Evolutionary conservation across 2,888 invertebrate species (phyloP), one percentile per base, ranked within the genome.

Genomic region (Heliconius sara): DNA sequence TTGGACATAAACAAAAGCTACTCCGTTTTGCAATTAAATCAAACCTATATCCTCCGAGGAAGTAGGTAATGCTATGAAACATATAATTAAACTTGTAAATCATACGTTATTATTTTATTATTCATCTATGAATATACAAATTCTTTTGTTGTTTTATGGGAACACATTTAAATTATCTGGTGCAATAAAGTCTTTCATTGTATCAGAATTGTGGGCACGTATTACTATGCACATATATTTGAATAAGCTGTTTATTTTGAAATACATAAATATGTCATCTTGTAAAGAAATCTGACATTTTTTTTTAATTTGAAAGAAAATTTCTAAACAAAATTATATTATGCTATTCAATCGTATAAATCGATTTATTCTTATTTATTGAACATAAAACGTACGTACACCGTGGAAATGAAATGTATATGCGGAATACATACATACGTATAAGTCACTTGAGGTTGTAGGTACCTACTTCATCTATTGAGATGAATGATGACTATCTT

Each of bases 171-270:
- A 73, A 5, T 43, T 34, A 70, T 67, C 70, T 74, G 52, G 25
- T 70, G 77, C 74, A 74, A 77, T 77, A 77, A 34, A 47, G 7
- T 60, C 52, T 30, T 66, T 57, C 67, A 66, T 79, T 77, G 79
- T 65, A 68, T 79, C 60, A 67, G 63, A 70, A 27, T 34, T 34
- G 43, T 43, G 7, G n/a, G 6, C 19, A 27, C 12, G 47, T 57
- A 74, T 65, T 76, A 43, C 34, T 70, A 70, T 70, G 43, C 27
- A 47, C 16, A 25, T 70, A 70, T 70, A 70, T 70, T 70, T 43
- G 25, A 25, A 70, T 70, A 25, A 9, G 13, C 43, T 70, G 19
- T 43, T 3, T 70, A 70, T 43, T 43, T 25, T 70, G 39, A 52
- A 10, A 39, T 39, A 10, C 39, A 10, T 39, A 10, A 39, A 39